Evolutionary conservation across 2,797 vertebrate species (phyloP).

Genomic region (Arnoldichthys spilopterus): DNA sequence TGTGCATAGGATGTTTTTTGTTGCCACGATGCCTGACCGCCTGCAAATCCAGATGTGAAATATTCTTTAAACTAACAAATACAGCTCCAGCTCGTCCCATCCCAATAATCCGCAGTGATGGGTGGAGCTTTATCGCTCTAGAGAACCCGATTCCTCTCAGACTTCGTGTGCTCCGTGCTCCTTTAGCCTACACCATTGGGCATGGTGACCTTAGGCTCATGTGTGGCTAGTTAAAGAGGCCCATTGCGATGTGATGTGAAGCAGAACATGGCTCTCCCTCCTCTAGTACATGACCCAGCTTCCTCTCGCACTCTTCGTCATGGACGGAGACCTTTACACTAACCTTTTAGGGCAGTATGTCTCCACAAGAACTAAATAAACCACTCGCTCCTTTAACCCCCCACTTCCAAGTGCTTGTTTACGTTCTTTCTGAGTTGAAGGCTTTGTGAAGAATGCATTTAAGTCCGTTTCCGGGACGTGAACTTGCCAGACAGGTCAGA

Average conservation of each 20-base stretch:
- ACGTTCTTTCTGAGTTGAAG: neutral
- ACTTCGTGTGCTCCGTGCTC: no score
- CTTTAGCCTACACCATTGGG: no score
- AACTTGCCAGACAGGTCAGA: neutral
- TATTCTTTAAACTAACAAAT: no score
- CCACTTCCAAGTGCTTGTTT: no score
- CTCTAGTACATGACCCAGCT: neutral
- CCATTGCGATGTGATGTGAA: neutral
- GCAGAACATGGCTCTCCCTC: neutral
- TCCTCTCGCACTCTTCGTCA: neutral
- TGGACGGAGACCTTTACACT: neutral
- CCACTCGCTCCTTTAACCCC: neutral
- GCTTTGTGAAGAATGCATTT: neutral
- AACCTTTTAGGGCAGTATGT: neutral
- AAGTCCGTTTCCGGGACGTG: neutral
- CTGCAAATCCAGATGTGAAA: no score
- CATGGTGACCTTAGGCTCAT: neutral
- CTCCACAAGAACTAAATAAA: neutral
- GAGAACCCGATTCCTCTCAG: no score
- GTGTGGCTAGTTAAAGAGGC: neutral
- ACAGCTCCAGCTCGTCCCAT: no score
- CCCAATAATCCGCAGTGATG: no score
- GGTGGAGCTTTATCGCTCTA: no score
- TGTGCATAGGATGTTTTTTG: no score
- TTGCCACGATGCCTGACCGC: no score